Evolutionary conservation across 2,888 invertebrate genomes (phyloP), one percentile per base, ranked within the genome.

Genomic region (Odontothrips loti): DNA sequence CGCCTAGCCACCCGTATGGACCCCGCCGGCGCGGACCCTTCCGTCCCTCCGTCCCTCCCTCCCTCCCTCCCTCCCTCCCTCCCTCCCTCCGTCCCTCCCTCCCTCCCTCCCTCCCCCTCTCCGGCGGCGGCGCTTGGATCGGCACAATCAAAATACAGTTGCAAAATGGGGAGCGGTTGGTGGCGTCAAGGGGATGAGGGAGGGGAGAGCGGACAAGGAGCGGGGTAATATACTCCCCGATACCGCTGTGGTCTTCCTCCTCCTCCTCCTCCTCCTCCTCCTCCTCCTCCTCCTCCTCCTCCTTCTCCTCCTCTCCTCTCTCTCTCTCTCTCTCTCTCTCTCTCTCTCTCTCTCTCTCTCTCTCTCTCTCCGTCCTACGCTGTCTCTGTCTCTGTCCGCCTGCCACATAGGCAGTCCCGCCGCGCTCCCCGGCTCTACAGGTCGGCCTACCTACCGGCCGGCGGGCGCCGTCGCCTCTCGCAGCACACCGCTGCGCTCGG

Each of bases 141-240:
- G 68, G 23, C 68, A 23, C 68, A 68, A 68, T 68, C 68, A 68
- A 68, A 68, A 68, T 68, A 68, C 68, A 68, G 68, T 68, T 68
- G 68, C 68, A 68, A 68, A 68, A 68, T 68, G 68, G 68, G 68
- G 68, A 68, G 68, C 68, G 68, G 68, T 3, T 23, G 68, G 58
- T 15, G 58, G 34, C 34, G 34, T 43, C 34, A 43, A 43, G 34
- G 34, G 34, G 34, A 43, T 4, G 34, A 43, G 34, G 34, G 58
- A 6, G 58, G 58, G 58, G 20, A 17, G 58, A 58, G 17, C 15
- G 58, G 58, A 58, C 2, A 15, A 20, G 58, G 58, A 58, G 58
- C 15, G 58, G 20, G 58, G 58, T 58, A 58, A 58, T 58, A 58
- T 58, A 58, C 58, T 58, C 58, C 58, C 20, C 58, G 20, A 20